phyloP scores from a whole-genome alignment of 2,113 vertebrate genomes.

The Talpa occidentalis region DNA sequence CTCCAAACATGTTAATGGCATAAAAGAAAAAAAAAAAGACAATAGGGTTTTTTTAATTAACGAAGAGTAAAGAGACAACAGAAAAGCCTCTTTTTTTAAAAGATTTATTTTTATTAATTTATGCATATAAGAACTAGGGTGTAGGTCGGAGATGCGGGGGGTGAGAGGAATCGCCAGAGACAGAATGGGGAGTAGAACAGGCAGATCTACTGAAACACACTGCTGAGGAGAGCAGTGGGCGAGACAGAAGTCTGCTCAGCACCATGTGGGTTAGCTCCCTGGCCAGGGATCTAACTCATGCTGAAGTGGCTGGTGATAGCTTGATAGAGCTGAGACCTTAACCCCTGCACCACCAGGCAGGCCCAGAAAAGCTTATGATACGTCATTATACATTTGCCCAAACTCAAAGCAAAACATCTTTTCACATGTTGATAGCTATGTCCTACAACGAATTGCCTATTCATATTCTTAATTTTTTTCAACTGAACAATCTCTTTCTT shows the following conservation, averaged over 20 bases:
- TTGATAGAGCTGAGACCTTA: no score
- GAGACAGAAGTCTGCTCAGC: no score
- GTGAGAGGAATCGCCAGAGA: no score
- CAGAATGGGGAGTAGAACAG: no score
- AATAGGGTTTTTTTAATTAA: not conserved
- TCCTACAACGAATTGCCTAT: not conserved
- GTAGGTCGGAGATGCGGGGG: no score
- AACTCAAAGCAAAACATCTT: not conserved
- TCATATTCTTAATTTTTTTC: conserved; percentile 10
- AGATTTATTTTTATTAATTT: no score
- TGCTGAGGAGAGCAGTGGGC: not conserved
- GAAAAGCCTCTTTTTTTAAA: not conserved
- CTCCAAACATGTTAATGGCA: not conserved
- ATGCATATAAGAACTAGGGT: not conserved
- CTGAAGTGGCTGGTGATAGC: no score
- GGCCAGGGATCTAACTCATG: no score
- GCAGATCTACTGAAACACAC: no score
- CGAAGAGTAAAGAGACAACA: not conserved
- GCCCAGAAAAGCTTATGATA: not conserved
- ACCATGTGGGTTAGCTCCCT: no score
- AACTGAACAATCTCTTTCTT: not conserved
- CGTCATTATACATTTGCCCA: not conserved
- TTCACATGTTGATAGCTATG: not conserved
- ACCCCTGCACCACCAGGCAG: no score
- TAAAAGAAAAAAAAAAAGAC: not conserved